Evolutionary conservation across 1,140 invertebrate genomes (phyloP).

Genomic region (Megalopta genalis): DNA sequence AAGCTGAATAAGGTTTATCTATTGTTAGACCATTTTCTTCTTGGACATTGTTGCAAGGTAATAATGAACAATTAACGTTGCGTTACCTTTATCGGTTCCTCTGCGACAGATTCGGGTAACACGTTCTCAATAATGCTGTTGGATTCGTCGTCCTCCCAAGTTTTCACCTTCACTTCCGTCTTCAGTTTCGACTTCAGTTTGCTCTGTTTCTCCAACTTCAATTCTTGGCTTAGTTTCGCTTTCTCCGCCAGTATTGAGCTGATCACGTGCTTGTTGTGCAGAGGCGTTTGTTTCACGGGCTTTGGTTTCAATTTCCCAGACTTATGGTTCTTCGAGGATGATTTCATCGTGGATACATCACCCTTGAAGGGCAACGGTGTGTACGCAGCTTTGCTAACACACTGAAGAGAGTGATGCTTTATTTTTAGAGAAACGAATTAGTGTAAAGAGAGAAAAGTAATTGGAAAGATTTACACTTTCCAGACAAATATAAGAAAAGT

Average conservation of each 20-base stretch:
- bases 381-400: constrained; percentile 61
- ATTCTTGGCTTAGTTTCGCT: constrained; percentile 73
- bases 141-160: constrained; percentile 80
- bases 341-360: constrained; percentile 59
- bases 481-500: too few species aligned
- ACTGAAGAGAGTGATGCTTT: constrained; percentile 35
- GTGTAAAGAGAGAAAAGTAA: too few species aligned
- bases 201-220: constrained; percentile 72
- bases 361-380: constrained; percentile 71
- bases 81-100: constrained; percentile 39
- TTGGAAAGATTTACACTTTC: too few species aligned
- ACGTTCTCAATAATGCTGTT: constrained; percentile 62
- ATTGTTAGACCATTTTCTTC: too few species aligned
- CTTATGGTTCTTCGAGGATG: constrained; percentile 65
- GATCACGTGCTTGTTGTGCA: constrained; percentile 77
- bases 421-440: neutral
- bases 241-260: constrained; percentile 77
- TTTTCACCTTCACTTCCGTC: constrained; percentile 84
- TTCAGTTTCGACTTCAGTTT: constrained; percentile 86
- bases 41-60: too few species aligned
- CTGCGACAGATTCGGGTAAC: neutral
- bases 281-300: constrained; percentile 71
- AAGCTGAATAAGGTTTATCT: too few species aligned
- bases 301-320: constrained; percentile 67
- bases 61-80: neutral